Base-by-base conservation (phyloP, 37 sponge, comb jelly and placozoan species). In the Agelas oroides region DNA sequence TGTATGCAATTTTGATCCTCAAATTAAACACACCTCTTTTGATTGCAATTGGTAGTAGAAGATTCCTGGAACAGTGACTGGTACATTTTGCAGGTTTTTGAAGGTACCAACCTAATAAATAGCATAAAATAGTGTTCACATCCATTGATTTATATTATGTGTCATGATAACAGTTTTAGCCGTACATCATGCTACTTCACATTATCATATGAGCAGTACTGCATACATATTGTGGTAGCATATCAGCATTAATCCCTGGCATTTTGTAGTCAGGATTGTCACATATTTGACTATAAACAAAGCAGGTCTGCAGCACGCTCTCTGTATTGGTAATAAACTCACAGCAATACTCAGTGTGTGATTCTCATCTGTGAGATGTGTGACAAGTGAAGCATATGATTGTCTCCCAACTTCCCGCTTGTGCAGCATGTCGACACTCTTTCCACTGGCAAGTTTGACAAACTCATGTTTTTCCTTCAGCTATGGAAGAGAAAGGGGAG, bases 1-100 rank as follows among this genome's bases (percentile, higher is more conserved):
- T 31, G 35, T 2, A 30, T 67, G 1, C 69, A 31, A 67, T 14
- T 5, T 12, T 30, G 20, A n/a, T 19, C 2, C 19, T 14, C 69
- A 32, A 67, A 56, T 58, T 6, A 38, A 16, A 32, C 74, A 56
- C 53, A 90, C 91, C 59, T 84, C 61, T 59, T 75, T 80, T 13
- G 80, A 61, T 12, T 58, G 27, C 61, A 90, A 77, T 5, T 65
- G 56, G 53, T 84, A 85, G 86, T 90, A 90, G 66, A 46, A 85
- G 17, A 37, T 41, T 16, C 91, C 91, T 57, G 91, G 91, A 28
- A 16, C 73, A 55, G 69, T 65, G 30, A 90, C 20, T 15, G 75
- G 34, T 30, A 90, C 82, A 30, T 72, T 35, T 46, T 73, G 46
- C 8, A 46, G 46, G 3, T 46, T 46, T 8, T 46, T 8, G 8